These are phyloP conservation scores for Girardia tigrina DNA, from an alignment of 2,888 invertebrate genomes.

Conservation along the genomic window DNA sequence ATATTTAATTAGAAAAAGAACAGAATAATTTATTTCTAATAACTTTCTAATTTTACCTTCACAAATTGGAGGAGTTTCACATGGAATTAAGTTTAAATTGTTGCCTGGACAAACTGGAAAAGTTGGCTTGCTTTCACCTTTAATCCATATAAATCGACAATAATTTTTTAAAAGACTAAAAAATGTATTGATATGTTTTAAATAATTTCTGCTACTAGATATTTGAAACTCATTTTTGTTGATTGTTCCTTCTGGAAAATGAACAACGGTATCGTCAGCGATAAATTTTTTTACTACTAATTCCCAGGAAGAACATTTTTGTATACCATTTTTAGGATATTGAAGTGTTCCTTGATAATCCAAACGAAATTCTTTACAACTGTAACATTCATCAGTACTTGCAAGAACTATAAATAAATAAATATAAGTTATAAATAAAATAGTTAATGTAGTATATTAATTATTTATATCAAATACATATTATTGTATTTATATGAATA, in stretches of 20 bases:
- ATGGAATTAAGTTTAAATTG: not conserved
- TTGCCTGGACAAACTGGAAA: not conserved
- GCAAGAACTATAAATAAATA: too few relatives aligned
- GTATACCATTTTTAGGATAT: not conserved
- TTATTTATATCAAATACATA: too few relatives aligned
- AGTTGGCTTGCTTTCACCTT: not conserved
- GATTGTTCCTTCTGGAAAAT: not conserved
- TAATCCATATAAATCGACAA: not conserved
- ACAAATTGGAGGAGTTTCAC: not conserved
- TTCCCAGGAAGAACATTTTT: not conserved
- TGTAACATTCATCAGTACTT: slow-evolving; percentile 2
- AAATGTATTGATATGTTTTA: not conserved
- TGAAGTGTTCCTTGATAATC: not conserved
- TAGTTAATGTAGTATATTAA: too few relatives aligned
- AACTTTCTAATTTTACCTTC: too few relatives aligned
- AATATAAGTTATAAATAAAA: too few relatives aligned
- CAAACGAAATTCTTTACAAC: not conserved
- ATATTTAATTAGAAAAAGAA: too few relatives aligned
- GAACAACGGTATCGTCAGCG: not conserved
- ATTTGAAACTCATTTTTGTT: not conserved
- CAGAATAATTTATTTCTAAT: too few relatives aligned
- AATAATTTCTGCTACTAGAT: not conserved
- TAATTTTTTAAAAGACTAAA: not conserved
- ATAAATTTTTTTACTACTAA: not conserved
- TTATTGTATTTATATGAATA: too few relatives aligned